Evolutionary conservation across 2,113 vertebrate genomes (phyloP).

Genomic region (Agapornis roseicollis): DNA sequence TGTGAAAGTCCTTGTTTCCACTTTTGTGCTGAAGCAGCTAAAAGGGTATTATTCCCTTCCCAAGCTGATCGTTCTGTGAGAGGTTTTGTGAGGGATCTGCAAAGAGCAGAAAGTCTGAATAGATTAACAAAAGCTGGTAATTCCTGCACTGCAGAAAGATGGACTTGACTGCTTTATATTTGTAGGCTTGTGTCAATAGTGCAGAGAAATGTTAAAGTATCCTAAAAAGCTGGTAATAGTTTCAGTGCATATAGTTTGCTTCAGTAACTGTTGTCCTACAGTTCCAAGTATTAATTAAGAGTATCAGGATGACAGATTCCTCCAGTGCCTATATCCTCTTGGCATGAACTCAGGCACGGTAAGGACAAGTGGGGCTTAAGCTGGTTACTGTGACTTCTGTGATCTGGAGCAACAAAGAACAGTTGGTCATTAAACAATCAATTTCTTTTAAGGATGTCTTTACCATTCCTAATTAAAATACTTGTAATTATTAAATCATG

Average conservation of each 20-base stretch:
- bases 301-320: background rate
- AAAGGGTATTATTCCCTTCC: slow-evolving; percentile 3
- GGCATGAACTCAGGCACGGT: background rate
- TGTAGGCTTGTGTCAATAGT: background rate
- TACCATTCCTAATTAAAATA: slow-evolving; percentile 38
- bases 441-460: slow-evolving; percentile 15
- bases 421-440: background rate
- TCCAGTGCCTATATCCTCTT: background rate
- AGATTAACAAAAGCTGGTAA: background rate
- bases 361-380: background rate
- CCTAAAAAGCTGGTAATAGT: background rate
- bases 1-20: background rate
- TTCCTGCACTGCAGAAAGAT: background rate
- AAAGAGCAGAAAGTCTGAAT: background rate
- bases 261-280: background rate
- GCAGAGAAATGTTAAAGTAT: background rate
- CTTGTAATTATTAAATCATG: slow-evolving; percentile 51
- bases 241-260: background rate
- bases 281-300: background rate
- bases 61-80: background rate
- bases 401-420: background rate
- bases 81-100: background rate
- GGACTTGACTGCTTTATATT: background rate
- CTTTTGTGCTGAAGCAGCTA: background rate
- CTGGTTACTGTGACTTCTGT: background rate